Percentiles rank a stretch among this genome's conserved stretches.
phyloP scores from a whole-genome alignment of 2,888 invertebrate genomes.

The Plagiodera versicolora region DNA sequence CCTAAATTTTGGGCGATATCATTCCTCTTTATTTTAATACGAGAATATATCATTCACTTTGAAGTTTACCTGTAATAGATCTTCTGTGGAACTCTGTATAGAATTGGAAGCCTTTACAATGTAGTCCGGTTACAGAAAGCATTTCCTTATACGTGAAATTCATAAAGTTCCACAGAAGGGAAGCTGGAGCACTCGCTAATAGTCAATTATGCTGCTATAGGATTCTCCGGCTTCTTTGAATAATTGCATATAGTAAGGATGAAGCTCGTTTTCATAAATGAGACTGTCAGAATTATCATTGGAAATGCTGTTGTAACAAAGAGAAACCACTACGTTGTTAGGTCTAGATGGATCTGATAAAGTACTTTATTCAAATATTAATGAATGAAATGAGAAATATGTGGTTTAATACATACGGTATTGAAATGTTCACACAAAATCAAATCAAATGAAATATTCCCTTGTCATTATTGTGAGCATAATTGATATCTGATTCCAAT shows the following conservation, averaged over 20 bases:
- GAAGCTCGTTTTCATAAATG: slow-evolving; percentile 5
- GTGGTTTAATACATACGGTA: too few relatives aligned
- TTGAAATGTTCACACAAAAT: too few relatives aligned
- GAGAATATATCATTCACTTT: too few relatives aligned
- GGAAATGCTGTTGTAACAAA: not conserved
- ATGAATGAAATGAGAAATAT: too few relatives aligned
- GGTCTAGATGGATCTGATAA: not conserved
- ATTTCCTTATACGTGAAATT: slow-evolving; percentile 25
- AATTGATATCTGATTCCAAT: too few relatives aligned
- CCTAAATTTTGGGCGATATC: too few relatives aligned
- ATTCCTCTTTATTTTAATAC: too few relatives aligned
- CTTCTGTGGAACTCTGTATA: not conserved
- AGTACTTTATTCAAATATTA: too few relatives aligned
- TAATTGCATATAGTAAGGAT: slow-evolving; percentile 28
- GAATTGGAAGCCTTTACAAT: not conserved
- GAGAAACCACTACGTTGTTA: not conserved
- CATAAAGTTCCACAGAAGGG: slow-evolving; percentile 33
- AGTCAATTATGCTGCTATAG: slow-evolving; percentile 35
- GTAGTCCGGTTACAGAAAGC: slow-evolving; percentile 21
- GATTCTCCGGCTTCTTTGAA: slow-evolving; percentile 30
- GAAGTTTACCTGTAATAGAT: too few relatives aligned
- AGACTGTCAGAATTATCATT: slow-evolving; percentile 3
- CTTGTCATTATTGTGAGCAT: too few relatives aligned
- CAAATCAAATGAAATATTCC: too few relatives aligned
- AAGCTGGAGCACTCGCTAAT: slow-evolving; percentile 33